Evolutionary conservation across 2,797 vertebrate species (phyloP).

Genomic region (Coendou prehensilis): DNA sequence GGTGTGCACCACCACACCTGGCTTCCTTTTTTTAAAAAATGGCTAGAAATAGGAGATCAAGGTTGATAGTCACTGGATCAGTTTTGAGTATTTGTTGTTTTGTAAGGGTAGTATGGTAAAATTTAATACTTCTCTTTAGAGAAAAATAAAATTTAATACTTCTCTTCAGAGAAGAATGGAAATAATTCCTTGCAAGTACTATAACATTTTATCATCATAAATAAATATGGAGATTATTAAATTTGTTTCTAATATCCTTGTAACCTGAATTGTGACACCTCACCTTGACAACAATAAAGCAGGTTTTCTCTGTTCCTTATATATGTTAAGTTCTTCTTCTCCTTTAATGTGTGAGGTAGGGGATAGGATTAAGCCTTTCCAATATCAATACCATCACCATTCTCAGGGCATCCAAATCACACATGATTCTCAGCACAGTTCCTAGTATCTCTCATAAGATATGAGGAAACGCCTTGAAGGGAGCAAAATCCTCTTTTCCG

Average conservation of each 20-base stretch:
- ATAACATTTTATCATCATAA: not conserved
- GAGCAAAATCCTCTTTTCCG: not conserved
- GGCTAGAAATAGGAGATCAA: not conserved
- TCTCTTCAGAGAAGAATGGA: not conserved
- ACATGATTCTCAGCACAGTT: accelerated
- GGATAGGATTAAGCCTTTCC: not conserved
- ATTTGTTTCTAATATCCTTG: not conserved
- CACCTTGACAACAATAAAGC: not conserved
- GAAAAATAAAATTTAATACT: not conserved
- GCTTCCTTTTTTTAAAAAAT: not conserved
- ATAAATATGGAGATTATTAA: not conserved
- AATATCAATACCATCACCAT: not conserved
- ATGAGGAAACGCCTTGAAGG: not conserved
- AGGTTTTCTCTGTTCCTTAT: not conserved
- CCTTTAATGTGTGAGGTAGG: accelerated
- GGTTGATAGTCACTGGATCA: not conserved
- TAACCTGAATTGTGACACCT: not conserved
- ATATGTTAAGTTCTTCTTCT: not conserved
- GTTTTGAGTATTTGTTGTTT: not conserved
- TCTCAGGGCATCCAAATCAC: not conserved
- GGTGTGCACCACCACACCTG: not conserved
- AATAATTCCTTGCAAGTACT: not conserved
- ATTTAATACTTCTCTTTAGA: not conserved
- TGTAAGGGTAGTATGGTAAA: not conserved
- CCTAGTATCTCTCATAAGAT: not conserved